A percentile compares a stretch with the other conserved stretches of the same genome.
These are phyloP conservation scores for Volucella bombylans DNA, from an alignment of 2,888 invertebrate genomes.

Conservation along the genomic window DNA sequence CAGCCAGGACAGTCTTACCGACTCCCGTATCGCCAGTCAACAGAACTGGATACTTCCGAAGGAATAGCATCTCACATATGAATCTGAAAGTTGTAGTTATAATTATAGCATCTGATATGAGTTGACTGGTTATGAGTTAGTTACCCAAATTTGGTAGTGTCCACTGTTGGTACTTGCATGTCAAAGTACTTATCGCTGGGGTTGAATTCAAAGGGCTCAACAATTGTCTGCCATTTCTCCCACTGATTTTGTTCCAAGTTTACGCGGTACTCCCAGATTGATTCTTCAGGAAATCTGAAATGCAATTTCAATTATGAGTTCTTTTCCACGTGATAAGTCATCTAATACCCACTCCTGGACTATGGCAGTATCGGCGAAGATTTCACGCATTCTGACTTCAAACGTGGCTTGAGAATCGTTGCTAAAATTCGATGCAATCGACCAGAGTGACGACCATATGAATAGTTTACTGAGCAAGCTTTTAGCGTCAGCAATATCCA, in stretches of 20 bases:
- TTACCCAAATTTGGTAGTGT: conserved; percentile 92
- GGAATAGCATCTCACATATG: conserved; percentile 86
- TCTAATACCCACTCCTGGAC: conserved; percentile 18
- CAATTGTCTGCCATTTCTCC: conserved; percentile 90
- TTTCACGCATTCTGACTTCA: conserved; percentile 87
- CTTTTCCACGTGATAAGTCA: not conserved
- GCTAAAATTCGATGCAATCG: conserved; percentile 91
- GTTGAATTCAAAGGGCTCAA: conserved; percentile 89
- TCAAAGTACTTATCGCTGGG: conserved; percentile 91
- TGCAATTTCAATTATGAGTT: not conserved
- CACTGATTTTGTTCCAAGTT: conserved; percentile 87
- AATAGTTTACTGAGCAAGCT: conserved; percentile 89
- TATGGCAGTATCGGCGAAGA: conserved; percentile 82
- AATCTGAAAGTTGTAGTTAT: conserved; percentile 75
- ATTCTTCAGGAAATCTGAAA: conserved; percentile 87
- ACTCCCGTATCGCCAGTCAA: conserved; percentile 96
- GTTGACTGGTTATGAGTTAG: not conserved
- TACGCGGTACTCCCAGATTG: conserved; percentile 90
- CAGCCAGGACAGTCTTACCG: conserved; percentile 93
- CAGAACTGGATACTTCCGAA: conserved; percentile 89
- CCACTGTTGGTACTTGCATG: conserved; percentile 94
- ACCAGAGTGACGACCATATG: conserved; percentile 92
- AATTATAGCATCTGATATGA: not conserved
- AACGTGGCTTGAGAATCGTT: conserved; percentile 88
- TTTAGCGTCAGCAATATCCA: conserved; percentile 84